Percentiles rank a stretch among this genome's conserved stretches.
phyloP scores from a whole-genome alignment of 2,113 vertebrate genomes.

The Hyla sarda region DNA sequence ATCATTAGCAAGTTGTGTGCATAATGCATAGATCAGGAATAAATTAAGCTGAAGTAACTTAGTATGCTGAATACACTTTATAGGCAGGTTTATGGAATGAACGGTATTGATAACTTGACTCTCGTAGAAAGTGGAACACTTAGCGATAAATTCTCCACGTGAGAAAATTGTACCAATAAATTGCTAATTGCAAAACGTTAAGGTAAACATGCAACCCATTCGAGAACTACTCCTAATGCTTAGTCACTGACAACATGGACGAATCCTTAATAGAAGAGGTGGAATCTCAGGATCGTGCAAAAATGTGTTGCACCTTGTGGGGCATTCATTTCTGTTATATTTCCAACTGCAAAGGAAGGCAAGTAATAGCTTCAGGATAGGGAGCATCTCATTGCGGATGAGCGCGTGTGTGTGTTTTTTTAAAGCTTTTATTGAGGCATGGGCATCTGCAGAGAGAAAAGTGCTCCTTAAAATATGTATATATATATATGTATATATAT shows the following conservation, averaged over 20 bases:
- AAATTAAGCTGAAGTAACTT: constrained; percentile 48
- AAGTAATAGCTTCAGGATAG: background rate
- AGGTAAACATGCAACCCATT: background rate
- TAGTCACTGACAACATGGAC: background rate
- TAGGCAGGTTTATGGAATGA: constrained; percentile 8
- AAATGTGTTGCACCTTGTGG: background rate
- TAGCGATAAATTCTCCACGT: background rate
- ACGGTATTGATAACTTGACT: background rate
- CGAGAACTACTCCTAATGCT: background rate
- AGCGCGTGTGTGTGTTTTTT: background rate
- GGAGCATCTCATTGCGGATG: background rate
- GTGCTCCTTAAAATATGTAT: too few species aligned
- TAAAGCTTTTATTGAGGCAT: background rate
- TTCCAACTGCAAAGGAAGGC: background rate
- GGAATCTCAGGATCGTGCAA: background rate
- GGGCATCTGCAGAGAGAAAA: too few species aligned
- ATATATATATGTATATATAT: too few species aligned
- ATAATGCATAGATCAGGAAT: constrained; percentile 64
- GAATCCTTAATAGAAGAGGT: background rate
- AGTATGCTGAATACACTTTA: constrained; percentile 39
- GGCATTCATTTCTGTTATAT: background rate
- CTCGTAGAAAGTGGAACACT: background rate
- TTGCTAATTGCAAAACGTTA: constrained; percentile 8
- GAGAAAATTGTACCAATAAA: background rate
- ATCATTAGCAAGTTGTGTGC: constrained; percentile 61